phyloP scores from a whole-genome alignment of 2,888 invertebrate genomes.

The Vannuccia rotundouncinata region DNA sequence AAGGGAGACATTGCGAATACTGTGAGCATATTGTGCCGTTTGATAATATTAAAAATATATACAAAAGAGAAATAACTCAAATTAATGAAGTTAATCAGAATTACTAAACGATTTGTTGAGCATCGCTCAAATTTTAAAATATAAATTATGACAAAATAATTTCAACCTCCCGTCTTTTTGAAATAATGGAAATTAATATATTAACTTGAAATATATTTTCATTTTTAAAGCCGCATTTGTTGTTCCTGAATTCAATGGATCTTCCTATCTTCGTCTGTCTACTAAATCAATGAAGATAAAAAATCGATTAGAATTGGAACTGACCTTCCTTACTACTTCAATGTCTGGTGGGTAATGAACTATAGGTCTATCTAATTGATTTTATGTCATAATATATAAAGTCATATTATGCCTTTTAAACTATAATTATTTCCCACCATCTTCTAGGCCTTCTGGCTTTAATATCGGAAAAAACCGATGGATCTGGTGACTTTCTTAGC shows the following conservation, averaged over 20 bases:
- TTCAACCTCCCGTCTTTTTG: too few relatives aligned
- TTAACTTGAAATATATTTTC: background rate
- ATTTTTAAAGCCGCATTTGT: background rate
- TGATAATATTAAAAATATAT: background rate
- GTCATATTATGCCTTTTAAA: too few relatives aligned
- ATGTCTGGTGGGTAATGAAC: background rate
- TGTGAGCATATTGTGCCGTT: background rate
- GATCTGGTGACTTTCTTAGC: conserved; percentile 25
- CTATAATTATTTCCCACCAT: too few relatives aligned
- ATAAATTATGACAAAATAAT: too few relatives aligned
- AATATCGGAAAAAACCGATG: conserved; percentile 28
- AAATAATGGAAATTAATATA: background rate
- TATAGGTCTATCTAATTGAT: too few relatives aligned
- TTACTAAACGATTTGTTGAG: too few relatives aligned
- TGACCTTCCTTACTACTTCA: conserved; percentile 14
- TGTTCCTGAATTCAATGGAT: conserved; percentile 28
- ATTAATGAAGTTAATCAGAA: too few relatives aligned
- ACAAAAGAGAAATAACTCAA: too few relatives aligned
- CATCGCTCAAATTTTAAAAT: too few relatives aligned
- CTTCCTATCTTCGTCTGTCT: conserved; percentile 7
- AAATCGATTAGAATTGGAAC: conserved; percentile 20
- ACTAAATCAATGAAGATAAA: conserved; percentile 23
- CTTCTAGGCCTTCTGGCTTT: conserved; percentile 29
- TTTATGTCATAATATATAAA: too few relatives aligned
- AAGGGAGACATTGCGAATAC: conserved; percentile 25